Conservation (phyloP, 2,888 invertebrate genomes). For the Zygaena filipendulae region DNA sequence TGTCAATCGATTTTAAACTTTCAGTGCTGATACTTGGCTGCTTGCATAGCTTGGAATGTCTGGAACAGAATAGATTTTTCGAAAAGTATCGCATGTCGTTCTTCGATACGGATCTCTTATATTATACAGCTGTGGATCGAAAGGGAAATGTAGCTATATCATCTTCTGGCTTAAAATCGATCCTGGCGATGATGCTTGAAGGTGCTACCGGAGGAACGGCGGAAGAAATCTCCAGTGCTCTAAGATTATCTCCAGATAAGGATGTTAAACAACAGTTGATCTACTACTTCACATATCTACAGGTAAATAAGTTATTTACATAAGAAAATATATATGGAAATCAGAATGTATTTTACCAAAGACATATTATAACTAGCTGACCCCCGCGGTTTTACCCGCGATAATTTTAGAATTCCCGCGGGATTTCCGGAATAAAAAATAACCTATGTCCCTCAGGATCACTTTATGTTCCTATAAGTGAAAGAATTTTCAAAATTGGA, state of each 20-base stretch:
- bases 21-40: constrained; percentile 27
- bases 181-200: constrained; percentile 72
- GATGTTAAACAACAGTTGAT: constrained; percentile 41
- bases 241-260: constrained; percentile 60
- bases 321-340: too few relatives aligned
- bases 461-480: too few relatives aligned
- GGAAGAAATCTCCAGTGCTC: constrained; percentile 62
- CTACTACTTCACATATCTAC: constrained; percentile 24
- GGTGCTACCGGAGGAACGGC: constrained; percentile 69
- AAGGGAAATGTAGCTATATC: constrained; percentile 72
- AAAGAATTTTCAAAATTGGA: too few relatives aligned
- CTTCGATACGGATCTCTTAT: constrained; percentile 66
- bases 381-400: too few relatives aligned
- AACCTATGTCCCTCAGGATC: too few relatives aligned
- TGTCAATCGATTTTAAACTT: too few relatives aligned
- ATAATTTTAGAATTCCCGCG: too few relatives aligned
- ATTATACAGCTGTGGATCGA: constrained; percentile 41
- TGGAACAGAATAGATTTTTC: constrained; percentile 12
- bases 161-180: constrained; percentile 74
- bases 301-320: constrained; percentile 31
- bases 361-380: too few relatives aligned
- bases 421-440: too few relatives aligned
- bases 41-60: constrained; percentile 27
- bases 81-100: constrained; percentile 49
- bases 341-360: too few relatives aligned